A percentile compares a stretch with the other conserved stretches of the same genome.
Conservation (phyloP, 2,888 invertebrate species). For the Stegophylla sp. region DNA sequence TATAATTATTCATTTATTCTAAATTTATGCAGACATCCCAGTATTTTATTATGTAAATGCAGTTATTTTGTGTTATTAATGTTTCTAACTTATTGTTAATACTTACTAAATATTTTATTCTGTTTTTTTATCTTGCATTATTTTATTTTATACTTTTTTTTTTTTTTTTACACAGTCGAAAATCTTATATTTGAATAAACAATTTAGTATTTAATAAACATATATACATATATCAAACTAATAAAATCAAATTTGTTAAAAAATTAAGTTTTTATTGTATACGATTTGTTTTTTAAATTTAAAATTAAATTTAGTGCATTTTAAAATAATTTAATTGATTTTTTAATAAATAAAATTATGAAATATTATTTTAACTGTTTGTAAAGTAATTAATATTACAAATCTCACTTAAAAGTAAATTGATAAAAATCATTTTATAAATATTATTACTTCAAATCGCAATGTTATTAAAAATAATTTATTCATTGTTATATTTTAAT, state of each 20-base stretch:
- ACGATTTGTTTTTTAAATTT: too few relatives aligned
- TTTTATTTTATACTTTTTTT: neutral
- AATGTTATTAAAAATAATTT: neutral
- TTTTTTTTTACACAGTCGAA: too few relatives aligned
- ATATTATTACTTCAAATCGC: neutral
- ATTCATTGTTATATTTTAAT: neutral
- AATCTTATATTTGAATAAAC: neutral
- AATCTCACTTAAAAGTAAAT: neutral
- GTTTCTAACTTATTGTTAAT: slow-evolving; percentile 6
- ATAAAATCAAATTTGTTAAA: too few relatives aligned
- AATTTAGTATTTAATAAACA: neutral
- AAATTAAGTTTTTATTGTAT: too few relatives aligned
- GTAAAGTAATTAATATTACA: neutral
- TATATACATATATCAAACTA: too few relatives aligned
- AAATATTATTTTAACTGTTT: neutral
- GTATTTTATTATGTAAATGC: neutral
- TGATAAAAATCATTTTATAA: neutral
- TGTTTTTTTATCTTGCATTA: neutral
- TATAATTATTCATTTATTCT: neutral
- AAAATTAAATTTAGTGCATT: neutral
- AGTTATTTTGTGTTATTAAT: neutral
- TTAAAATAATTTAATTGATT: neutral
- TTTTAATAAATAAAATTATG: neutral
- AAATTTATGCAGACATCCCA: neutral
- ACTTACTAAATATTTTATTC: slow-evolving; percentile 13